Conservation (phyloP, 2,113 vertebrate species). For the Bufo bufo region DNA sequence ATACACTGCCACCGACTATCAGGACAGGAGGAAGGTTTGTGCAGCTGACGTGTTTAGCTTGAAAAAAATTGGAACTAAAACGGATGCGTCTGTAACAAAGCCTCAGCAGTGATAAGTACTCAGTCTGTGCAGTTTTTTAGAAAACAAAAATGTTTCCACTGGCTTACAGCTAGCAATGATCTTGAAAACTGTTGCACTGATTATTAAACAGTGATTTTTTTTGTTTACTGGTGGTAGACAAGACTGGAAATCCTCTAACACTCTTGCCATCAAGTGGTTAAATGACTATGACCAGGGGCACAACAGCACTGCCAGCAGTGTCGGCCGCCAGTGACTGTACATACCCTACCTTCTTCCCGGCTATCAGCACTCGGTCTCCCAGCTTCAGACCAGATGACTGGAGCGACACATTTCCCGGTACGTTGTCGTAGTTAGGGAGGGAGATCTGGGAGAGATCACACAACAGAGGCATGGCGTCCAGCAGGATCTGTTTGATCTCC, state of each 20-base stretch:
- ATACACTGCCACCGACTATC: too few relatives aligned
- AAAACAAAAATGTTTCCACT: too few relatives aligned
- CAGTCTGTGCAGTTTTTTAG: too few relatives aligned
- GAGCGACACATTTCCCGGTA: constrained; percentile 78
- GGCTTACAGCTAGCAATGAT: too few relatives aligned
- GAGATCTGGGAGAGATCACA: constrained; percentile 70
- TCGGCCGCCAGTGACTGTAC: background rate
- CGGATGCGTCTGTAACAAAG: too few relatives aligned
- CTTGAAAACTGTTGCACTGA: too few relatives aligned
- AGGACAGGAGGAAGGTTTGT: too few relatives aligned
- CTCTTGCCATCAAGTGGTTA: background rate
- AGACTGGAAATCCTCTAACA: background rate
- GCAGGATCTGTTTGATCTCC: constrained; percentile 83
- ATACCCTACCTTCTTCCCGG: constrained; percentile 90
- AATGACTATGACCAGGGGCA: background rate
- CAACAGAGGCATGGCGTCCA: constrained; percentile 78
- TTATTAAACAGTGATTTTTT: too few relatives aligned
- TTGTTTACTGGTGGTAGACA: too few relatives aligned
- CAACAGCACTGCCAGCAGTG: background rate
- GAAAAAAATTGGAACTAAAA: too few relatives aligned
- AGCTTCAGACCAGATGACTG: constrained; percentile 81
- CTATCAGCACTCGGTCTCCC: constrained; percentile 92
- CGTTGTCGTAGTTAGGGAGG: constrained; percentile 66
- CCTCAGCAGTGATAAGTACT: too few relatives aligned
- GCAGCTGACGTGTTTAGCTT: too few relatives aligned